A percentile compares a stretch with the other conserved stretches of the same genome.
phyloP scores from a whole-genome alignment of 2,888 invertebrate genomes.

The Drosophila leonis region DNA sequence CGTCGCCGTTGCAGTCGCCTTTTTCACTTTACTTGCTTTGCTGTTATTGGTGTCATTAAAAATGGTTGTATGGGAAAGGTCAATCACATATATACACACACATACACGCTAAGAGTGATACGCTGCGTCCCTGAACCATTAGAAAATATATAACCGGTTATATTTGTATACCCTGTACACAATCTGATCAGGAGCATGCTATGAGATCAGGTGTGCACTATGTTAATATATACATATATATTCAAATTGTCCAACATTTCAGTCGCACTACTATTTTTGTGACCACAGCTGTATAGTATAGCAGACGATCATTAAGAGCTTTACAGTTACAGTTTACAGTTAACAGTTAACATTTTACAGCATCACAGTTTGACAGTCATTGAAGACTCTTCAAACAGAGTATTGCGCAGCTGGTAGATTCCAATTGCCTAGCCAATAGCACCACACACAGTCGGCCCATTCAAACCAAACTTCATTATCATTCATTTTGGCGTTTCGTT shows the following conservation, averaged over 20 bases:
- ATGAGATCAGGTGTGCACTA: too few relatives aligned
- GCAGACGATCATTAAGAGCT: neutral
- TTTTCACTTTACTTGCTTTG: constrained; percentile 54
- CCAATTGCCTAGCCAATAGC: constrained; percentile 3
- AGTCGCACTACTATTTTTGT: too few relatives aligned
- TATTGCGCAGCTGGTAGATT: neutral
- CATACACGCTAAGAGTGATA: constrained; percentile 12
- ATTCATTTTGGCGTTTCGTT: constrained; percentile 9
- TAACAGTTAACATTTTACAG: too few relatives aligned
- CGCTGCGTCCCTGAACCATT: constrained; percentile 32
- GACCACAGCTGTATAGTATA: too few relatives aligned
- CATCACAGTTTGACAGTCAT: neutral
- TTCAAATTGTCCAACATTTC: too few relatives aligned
- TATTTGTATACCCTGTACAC: constrained; percentile 1
- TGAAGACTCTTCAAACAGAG: neutral
- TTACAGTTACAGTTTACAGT: too few relatives aligned
- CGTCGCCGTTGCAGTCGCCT: constrained; percentile 36
- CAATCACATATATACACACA: constrained; percentile 46
- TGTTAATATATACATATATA: too few relatives aligned
- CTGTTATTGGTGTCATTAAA: constrained; percentile 71
- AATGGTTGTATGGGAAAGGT: constrained; percentile 62
- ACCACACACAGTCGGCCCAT: constrained; percentile 30
- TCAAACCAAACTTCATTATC: constrained; percentile 49
- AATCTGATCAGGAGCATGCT: neutral
- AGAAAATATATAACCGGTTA: constrained; percentile 61